These are phyloP conservation scores for Pinna nobilis DNA, from an alignment of 1,140 invertebrate genomes.

Conservation along the genomic window DNA sequence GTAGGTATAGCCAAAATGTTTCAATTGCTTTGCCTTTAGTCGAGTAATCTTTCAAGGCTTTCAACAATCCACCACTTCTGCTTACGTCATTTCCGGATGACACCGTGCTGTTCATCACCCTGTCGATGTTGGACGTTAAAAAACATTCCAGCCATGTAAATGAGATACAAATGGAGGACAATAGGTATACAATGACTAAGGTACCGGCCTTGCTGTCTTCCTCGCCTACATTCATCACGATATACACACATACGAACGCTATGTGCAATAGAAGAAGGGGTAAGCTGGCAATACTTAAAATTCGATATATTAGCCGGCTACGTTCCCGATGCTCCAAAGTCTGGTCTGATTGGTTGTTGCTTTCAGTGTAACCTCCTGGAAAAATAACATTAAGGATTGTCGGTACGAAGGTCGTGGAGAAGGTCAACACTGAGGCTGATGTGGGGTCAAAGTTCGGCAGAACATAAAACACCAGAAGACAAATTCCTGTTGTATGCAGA, in stretches of 20 bases:
- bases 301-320: neutral
- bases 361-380: neutral
- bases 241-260: neutral
- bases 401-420: neutral
- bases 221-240: neutral
- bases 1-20: neutral
- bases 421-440: neutral
- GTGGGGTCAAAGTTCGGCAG: slow-evolving; percentile 8
- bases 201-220: neutral
- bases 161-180: neutral
- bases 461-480: slow-evolving; percentile 12
- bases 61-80: neutral
- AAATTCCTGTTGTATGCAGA: slow-evolving; percentile 2
- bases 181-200: neutral
- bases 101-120: too few species aligned
- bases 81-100: neutral
- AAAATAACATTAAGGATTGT: neutral
- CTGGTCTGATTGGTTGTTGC: neutral
- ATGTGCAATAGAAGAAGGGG: too few species aligned
- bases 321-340: neutral
- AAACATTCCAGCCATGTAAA: neutral
- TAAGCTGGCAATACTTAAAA: too few species aligned
- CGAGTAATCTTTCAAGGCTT: neutral
- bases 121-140: neutral
- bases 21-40: neutral